These are phyloP conservation scores for Tetramorium bicarinatum DNA, from an alignment of 2,888 invertebrate genomes.

Conservation along the genomic window DNA sequence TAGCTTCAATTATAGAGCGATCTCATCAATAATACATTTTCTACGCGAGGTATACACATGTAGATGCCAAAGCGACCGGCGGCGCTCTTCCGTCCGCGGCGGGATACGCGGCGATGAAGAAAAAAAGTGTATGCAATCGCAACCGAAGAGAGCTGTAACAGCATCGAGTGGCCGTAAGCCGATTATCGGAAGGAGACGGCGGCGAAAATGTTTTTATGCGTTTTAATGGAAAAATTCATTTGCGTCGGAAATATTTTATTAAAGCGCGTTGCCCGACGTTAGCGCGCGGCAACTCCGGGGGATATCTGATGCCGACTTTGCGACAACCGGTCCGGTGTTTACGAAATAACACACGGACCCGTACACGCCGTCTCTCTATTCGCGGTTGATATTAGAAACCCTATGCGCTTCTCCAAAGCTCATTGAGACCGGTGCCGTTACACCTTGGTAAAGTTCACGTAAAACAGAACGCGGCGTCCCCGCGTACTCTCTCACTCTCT, in stretches of 20 bases:
- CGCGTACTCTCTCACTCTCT: not conserved
- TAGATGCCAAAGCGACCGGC: constrained; percentile 7
- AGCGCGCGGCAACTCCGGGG: constrained; percentile 34
- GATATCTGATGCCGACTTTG: constrained; percentile 65
- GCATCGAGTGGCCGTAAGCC: constrained; percentile 64
- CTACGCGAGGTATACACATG: not conserved
- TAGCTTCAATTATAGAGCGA: constrained; percentile 11
- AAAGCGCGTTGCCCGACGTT: constrained; percentile 45
- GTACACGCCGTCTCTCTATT: constrained; percentile 38
- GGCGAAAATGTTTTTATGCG: constrained; percentile 64
- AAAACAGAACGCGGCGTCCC: not conserved
- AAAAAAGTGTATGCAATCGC: constrained; percentile 34
- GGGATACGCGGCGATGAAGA: constrained; percentile 10
- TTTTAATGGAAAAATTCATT: constrained; percentile 65
- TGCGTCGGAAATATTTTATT: constrained; percentile 53
- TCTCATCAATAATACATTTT: constrained; percentile 30
- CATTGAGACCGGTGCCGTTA: constrained; percentile 67
- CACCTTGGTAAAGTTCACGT: constrained; percentile 58
- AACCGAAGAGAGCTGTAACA: constrained; percentile 67
- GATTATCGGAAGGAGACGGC: constrained; percentile 61
- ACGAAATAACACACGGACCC: constrained; percentile 60
- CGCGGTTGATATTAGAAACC: constrained; percentile 71
- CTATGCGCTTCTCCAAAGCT: constrained; percentile 66
- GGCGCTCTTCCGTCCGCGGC: constrained; percentile 8
- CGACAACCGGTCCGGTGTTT: constrained; percentile 71